phyloP scores from a whole-genome alignment of 2,797 vertebrate species.

The Catamblyrhynchus diadema region DNA sequence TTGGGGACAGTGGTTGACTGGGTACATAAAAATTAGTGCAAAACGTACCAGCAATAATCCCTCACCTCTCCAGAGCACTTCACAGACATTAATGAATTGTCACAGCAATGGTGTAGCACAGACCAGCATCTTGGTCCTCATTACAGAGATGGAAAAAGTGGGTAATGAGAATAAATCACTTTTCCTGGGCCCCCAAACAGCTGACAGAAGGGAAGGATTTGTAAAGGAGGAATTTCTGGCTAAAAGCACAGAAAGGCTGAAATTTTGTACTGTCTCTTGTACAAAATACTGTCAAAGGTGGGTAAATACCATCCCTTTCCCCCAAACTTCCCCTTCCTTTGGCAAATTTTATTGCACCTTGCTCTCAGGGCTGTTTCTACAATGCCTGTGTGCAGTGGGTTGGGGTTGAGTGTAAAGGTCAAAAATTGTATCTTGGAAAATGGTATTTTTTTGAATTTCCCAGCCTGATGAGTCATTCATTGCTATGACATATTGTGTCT shows the following conservation, averaged over 20 bases:
- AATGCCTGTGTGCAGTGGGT: background rate
- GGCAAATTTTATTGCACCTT: background rate
- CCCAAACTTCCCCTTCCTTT: background rate
- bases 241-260: background rate
- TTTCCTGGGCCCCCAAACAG: background rate
- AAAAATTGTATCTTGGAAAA: background rate
- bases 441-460: slow-evolving; percentile 2
- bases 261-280: background rate
- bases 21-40: background rate
- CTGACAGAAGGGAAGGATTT: background rate
- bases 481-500: slow-evolving; percentile 64
- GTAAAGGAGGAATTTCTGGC: background rate
- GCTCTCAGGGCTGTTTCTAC: background rate
- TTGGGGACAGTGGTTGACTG: background rate
- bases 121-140: background rate
- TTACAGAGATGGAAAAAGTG: slow-evolving; percentile 29
- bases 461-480: slow-evolving; percentile 53
- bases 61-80: background rate
- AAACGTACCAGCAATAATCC: background rate
- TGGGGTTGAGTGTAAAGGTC: slow-evolving; percentile 46
- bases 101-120: background rate
- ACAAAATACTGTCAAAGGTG: background rate
- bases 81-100: background rate
- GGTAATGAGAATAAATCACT: background rate
- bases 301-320: background rate